Evolutionary conservation across 35 echinoderm and acorn worm genomes (phyloP), one percentile per base, ranked within the genome.

Genomic region (Strongylocentrotus purpuratus): DNA sequence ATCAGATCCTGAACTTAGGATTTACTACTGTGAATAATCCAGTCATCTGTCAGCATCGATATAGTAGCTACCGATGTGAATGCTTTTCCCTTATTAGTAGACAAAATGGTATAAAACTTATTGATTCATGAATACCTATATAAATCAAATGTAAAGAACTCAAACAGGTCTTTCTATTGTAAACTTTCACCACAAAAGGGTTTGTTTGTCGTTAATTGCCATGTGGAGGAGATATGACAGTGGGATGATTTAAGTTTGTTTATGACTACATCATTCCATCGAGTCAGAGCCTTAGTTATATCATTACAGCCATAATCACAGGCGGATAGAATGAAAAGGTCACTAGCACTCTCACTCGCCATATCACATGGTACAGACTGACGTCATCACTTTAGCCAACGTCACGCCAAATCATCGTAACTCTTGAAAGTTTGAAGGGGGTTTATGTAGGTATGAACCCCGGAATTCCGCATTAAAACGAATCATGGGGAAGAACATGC

Each of bases 371-470:
- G 87, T 89, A 41, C 9, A 78, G 20, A 31, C 32, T 89, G 11
- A 89, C 87, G 87, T 89, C 87, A 89, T 78, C 87, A 45, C 45
- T 45, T 46, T 46, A 89, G 18, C 45, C 45, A 46, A 89, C 87
- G 87, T 89, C 87, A 89, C 87, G 32, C 65, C 65, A 89, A 89
- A 89, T 89, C 87, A 46, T 41, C 9, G 33, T 89, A 33, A 89
- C 33, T 89, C 20, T 15, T 87, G 14, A 20, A 14, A 35, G n/a
- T 89, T 78, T 28, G 65, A 78, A 78, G 65, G 25, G 28, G 65
- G 65, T 78, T 78, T 78, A 78, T 78, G 65, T n/a, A 78, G 65
- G 65, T 78, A 22, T 78, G 22, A 78, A 78, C 65, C 65, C 65
- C 65, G 65, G 65, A 78, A 78, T 78, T 78, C 65, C 65, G 65